These are phyloP conservation scores for Drosophila tsacasi DNA, from an alignment of 1,140 invertebrate species.

Conservation along the genomic window DNA sequence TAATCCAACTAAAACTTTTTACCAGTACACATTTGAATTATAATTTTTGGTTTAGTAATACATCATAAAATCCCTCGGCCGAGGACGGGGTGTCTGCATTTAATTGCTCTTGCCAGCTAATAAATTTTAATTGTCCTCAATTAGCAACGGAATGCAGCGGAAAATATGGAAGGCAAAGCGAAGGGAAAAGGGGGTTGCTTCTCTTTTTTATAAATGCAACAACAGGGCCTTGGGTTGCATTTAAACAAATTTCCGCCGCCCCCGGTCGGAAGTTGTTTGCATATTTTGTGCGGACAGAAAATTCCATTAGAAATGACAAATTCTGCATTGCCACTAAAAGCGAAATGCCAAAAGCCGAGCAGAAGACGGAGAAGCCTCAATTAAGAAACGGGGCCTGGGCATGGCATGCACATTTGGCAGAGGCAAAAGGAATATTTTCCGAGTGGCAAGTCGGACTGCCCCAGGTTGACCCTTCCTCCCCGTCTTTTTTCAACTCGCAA, in stretches of 20 bases:
- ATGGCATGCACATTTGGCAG: slow-evolving; percentile 25
- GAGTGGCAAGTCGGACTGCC: slow-evolving; percentile 27
- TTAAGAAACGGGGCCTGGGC: slow-evolving; percentile 9
- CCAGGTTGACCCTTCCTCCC: slow-evolving; percentile 37
- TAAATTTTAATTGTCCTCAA: slow-evolving; percentile 84
- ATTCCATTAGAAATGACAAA: slow-evolving; percentile 61
- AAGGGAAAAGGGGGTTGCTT: slow-evolving; percentile 30
- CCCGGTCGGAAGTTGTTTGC: slow-evolving; percentile 61
- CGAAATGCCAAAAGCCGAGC: slow-evolving; percentile 9
- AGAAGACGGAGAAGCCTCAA: slow-evolving; percentile 33
- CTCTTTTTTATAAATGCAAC: slow-evolving; percentile 17
- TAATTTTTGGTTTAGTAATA: slow-evolving; percentile 20
- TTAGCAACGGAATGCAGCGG: slow-evolving; percentile 77
- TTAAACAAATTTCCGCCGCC: slow-evolving; percentile 42
- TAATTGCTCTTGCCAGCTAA: slow-evolving; percentile 84
- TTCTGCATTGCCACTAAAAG: slow-evolving; percentile 36
- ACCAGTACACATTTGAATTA: slow-evolving; percentile 7
- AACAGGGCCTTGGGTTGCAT: slow-evolving; percentile 51
- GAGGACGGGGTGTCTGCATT: slow-evolving; percentile 64
- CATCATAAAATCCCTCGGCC: slow-evolving; percentile 48
- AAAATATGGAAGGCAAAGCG: slow-evolving; percentile 33
- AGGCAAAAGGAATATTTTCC: slow-evolving; percentile 19
- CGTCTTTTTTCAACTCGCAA: background rate
- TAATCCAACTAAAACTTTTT: background rate
- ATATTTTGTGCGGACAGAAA: slow-evolving; percentile 46